Evolutionary conservation across 2,113 vertebrate species (phyloP).

Genomic region (Tachuris rubrigastra): DNA sequence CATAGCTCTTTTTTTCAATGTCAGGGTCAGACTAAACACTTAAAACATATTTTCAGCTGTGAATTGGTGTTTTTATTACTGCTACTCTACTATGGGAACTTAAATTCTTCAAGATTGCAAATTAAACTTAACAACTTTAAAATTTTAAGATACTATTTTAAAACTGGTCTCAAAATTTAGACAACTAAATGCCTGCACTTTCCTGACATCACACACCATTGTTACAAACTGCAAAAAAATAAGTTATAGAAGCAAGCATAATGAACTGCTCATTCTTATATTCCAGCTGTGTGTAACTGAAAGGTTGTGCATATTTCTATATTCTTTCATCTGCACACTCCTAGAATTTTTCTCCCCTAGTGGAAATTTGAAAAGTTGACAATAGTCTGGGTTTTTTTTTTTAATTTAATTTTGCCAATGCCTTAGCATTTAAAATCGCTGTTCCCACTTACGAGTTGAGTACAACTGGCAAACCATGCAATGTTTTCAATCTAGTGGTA

Average conservation of each 20-base stretch:
- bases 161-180: neutral
- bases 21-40: neutral
- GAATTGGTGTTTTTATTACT: neutral
- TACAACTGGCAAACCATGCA: neutral
- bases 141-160: neutral
- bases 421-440: neutral
- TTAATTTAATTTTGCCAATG: neutral
- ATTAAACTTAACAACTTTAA: neutral
- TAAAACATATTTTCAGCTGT: neutral
- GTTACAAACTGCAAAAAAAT: neutral
- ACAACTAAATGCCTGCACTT: neutral
- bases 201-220: neutral
- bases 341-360: neutral
- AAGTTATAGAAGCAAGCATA: neutral
- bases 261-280: neutral
- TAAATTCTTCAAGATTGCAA: neutral
- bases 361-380: neutral
- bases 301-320: neutral
- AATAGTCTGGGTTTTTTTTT: neutral
- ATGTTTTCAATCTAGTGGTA: neutral
- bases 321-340: neutral
- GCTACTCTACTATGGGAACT: neutral
- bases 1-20: neutral
- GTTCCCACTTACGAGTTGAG: fast-evolving
- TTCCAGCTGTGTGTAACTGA: neutral